Evolutionary conservation across 2,113 vertebrate species (phyloP).

Genomic region (Sialia sialis): DNA sequence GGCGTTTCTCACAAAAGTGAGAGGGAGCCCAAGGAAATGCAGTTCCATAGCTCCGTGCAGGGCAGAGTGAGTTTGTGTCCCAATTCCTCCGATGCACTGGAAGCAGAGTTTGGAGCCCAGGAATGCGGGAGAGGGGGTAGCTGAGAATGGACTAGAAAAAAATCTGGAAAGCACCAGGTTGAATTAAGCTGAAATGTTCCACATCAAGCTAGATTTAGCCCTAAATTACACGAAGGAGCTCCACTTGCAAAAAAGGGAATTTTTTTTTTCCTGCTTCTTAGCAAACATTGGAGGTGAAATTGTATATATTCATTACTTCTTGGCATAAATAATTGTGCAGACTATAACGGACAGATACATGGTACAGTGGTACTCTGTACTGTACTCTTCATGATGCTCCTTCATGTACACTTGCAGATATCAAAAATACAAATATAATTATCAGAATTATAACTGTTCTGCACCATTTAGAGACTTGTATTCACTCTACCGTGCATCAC

Average conservation of each 20-base stretch:
- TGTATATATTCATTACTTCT: not conserved
- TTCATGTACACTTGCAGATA: not conserved
- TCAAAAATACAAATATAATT: not conserved
- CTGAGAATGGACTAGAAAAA: not conserved
- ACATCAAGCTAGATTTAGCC: not conserved
- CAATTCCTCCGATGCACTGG: not conserved
- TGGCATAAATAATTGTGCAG: not conserved
- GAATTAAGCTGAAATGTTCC: not conserved
- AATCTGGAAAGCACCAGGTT: not conserved
- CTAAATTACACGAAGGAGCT: not conserved
- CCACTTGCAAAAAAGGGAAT: not conserved
- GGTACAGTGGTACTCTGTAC: not conserved
- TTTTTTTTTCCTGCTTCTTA: not conserved
- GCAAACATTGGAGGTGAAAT: not conserved
- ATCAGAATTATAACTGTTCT: not conserved
- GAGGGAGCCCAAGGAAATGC: not conserved
- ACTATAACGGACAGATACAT: not conserved
- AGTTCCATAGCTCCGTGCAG: rapidly evolving
- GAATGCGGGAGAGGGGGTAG: not conserved
- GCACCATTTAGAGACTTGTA: not conserved
- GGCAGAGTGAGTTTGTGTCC: not conserved
- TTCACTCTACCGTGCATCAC: not conserved
- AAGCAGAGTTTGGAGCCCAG: not conserved
- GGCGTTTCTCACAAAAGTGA: not conserved
- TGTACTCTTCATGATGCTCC: not conserved